Evolutionary conservation across 1,140 invertebrate species (phyloP), one percentile per base, ranked within the genome.

Genomic region (Drosophila sulfurigaster): DNA sequence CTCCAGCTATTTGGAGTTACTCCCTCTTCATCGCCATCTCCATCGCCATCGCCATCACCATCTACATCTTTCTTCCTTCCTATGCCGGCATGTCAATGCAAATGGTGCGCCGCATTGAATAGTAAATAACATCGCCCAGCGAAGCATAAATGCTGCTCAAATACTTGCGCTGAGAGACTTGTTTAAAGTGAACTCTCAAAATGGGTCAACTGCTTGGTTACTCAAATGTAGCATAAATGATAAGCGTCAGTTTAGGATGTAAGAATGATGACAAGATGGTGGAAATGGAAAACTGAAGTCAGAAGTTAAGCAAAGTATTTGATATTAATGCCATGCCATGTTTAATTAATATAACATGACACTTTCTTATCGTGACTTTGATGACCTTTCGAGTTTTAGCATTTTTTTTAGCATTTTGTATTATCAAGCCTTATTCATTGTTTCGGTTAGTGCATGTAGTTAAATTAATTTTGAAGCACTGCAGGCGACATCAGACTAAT

Each of bases 381-480:
- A 28, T 54, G 51, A 54, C 28, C 52, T 56, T 56, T 15, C 41
- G 20, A 32, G 25, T 28, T 64, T 49, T 25, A 25, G 20, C 20
- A 25, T 4, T 20, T 2, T 20, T 25, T 25, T 20, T n/a, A n/a
- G n/a, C n/a, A n/a, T 25, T 25, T 25, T 25, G 20, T 25, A 4
- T 43, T 16, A 2, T 30, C 8, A 10, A 35, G 8, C 30, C 10
- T 38, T 51, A 35, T 10, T 10, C 20, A 32, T 20, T 60, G 28
- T 73, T 25, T 56, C 28, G 63, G 67, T 41, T 52, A 45, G 63
- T 77, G 25, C 57, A 74, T 74, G 64, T 59, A 48, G 45, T 60
- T 69, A 68, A 80, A 69, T 80, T 69, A 69, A 80, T 69, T 80
- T 80, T 78, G 62, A 80, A 78, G 41, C 58, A 77, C 58, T 73